Percentiles rank a stretch among this genome's conserved stretches.
These are phyloP conservation scores for Pseudopipra pipra DNA, from an alignment of 2,113 vertebrate genomes.

Conservation along the genomic window DNA sequence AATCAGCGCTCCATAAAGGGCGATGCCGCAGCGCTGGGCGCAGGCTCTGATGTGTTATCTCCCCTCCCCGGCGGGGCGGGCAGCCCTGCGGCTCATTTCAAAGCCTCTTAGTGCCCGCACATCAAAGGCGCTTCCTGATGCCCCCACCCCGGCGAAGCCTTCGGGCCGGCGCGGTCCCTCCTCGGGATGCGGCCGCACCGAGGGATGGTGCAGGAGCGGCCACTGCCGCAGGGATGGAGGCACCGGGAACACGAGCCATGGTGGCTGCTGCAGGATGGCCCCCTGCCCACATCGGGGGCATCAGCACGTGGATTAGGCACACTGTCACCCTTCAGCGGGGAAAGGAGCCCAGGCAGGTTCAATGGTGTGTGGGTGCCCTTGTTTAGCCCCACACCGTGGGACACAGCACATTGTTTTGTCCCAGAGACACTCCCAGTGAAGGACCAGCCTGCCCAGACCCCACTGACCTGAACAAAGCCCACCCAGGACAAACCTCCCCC, in stretches of 20 bases:
- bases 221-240: not conserved
- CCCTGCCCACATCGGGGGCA: accelerated
- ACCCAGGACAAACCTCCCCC: not conserved
- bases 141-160: not conserved
- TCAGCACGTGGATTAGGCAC: accelerated
- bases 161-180: not conserved
- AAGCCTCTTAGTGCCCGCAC: not conserved
- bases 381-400: accelerated
- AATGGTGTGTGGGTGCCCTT: accelerated
- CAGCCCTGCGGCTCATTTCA: not conserved
- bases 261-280: not conserved
- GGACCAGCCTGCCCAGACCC: not conserved
- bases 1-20: not conserved
- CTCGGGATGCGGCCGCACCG: not conserved
- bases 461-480: not conserved
- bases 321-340: not conserved
- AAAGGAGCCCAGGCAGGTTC: not conserved
- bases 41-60: slow-evolving; percentile 53
- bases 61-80: not conserved
- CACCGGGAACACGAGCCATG: accelerated
- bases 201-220: accelerated
- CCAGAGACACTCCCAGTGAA: not conserved
- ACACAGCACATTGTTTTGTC: accelerated
- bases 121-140: slow-evolving; percentile 59
- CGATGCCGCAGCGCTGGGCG: not conserved